Evolutionary conservation across 2,797 vertebrate species (phyloP).

Genomic region (Notoglanidium macrostoma): DNA sequence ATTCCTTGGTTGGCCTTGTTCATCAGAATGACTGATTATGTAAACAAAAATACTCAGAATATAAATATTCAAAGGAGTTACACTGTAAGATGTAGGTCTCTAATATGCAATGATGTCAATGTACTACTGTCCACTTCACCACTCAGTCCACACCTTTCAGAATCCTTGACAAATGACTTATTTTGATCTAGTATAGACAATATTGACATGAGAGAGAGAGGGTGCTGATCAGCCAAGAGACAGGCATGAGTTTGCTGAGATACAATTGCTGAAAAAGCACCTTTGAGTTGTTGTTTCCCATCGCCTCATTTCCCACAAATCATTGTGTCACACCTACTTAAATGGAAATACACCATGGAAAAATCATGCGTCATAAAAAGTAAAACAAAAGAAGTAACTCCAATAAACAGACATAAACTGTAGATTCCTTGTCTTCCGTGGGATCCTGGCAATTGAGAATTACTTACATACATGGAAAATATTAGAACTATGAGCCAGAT

Average conservation of each 20-base stretch:
- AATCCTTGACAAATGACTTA: not conserved
- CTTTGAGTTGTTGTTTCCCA: too few relatives aligned
- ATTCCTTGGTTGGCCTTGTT: not conserved
- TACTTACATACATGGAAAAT: slow-evolving; percentile 21
- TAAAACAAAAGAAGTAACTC: not conserved
- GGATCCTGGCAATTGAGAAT: not conserved
- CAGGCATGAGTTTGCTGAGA: too few relatives aligned
- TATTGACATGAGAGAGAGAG: too few relatives aligned
- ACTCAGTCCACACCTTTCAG: not conserved
- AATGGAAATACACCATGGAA: not conserved
- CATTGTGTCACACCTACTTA: too few relatives aligned
- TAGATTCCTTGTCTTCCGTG: not conserved
- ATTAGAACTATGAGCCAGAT: slow-evolving; percentile 8
- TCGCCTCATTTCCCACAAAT: too few relatives aligned
- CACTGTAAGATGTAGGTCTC: not conserved
- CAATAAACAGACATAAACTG: not conserved
- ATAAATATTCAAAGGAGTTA: not conserved
- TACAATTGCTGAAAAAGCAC: too few relatives aligned
- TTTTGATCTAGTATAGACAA: too few relatives aligned
- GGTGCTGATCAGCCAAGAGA: too few relatives aligned
- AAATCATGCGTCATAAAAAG: not conserved
- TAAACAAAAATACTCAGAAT: not conserved
- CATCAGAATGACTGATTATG: not conserved
- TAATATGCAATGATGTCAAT: not conserved
- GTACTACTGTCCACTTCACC: not conserved